Percentiles rank a stretch among this genome's conserved stretches.
phyloP scores from a whole-genome alignment of 2,113 vertebrate genomes.

The Prunella himalayana region DNA sequence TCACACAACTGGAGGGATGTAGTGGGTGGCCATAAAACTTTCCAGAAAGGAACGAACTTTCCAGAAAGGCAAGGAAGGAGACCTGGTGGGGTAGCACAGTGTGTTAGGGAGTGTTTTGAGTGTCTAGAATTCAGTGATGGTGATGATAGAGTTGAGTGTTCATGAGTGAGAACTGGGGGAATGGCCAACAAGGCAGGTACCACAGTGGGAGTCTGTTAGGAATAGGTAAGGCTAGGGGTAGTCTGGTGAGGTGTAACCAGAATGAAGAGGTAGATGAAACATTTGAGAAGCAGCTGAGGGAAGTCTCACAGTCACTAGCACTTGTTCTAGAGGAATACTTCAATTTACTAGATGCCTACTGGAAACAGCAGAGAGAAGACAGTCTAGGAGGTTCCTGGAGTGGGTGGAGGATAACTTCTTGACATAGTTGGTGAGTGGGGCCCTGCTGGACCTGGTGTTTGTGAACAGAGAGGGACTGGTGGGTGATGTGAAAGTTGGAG shows the following conservation, averaged over 20 bases:
- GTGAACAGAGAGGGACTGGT: neutral
- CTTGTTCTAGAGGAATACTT: neutral
- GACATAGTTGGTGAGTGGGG: neutral
- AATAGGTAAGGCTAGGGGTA: neutral
- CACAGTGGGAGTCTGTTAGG: neutral
- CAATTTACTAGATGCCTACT: neutral
- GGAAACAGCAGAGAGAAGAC: neutral
- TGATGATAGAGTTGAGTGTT: neutral
- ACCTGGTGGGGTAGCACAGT: neutral
- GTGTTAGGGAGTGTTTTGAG: neutral
- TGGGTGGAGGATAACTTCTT: neutral
- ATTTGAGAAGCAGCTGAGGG: neutral
- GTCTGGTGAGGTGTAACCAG: neutral
- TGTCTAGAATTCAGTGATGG: neutral
- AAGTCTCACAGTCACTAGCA: neutral
- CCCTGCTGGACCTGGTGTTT: neutral
- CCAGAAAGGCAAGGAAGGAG: neutral
- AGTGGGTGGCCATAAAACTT: neutral
- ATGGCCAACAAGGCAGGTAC: neutral
- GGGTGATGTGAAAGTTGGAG: neutral
- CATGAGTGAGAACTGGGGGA: accelerated
- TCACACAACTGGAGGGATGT: neutral
- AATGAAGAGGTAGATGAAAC: neutral
- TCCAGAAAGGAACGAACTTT: neutral
- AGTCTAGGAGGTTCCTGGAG: neutral